Base-by-base conservation (phyloP, 1,140 invertebrate genomes). In the Papilio helenus region DNA sequence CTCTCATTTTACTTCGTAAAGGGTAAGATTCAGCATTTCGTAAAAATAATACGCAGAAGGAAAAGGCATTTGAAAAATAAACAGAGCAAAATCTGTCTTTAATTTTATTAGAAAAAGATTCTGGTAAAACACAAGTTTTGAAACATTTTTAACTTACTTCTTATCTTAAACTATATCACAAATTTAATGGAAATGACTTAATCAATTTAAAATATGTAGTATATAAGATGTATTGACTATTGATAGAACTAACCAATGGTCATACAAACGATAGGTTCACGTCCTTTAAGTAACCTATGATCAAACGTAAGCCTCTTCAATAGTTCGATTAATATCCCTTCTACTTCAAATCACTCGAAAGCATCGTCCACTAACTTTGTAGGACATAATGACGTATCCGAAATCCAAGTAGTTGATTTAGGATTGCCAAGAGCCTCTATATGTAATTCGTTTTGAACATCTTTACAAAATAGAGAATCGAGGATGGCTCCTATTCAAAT, bases 361-460 rank as follows among this genome's bases (percentile, higher is more conserved):
- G 26, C 23, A 12, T 16, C 61, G 61, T 68, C 61, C 61, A 61
- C 23, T 61, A 68, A 68, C 61, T 68, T 68, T 68, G 14, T 68
- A 26, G 61, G 61, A 68, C 61, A 68, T 29, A 68, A 68, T 68
- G 23, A 68, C 12, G 26, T 68, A 68, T 68, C 61, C 61, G 61
- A 68, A 68, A 68, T 68, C 61, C 61, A 68, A 68, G 61, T 68
- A 29, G 61, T 68, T 68, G 61, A 34, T 68, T 68, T 68, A 68
- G 61, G 61, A 68, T 29, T 16, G 20, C 20, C 61, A 16, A 68
- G 26, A 68, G 26, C 5, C 61, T 14, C 12, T 68, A 29, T 68
- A 26, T 68, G 61, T 68, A 29, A 68, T 68, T 68, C 61, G 26
- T 29, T 68, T 68, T 29, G 61, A 68, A 61, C 20, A 29, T 68